Evolutionary conservation across 2,113 vertebrate genomes (phyloP).

Genomic region (Nothocercus nigrocapillus): DNA sequence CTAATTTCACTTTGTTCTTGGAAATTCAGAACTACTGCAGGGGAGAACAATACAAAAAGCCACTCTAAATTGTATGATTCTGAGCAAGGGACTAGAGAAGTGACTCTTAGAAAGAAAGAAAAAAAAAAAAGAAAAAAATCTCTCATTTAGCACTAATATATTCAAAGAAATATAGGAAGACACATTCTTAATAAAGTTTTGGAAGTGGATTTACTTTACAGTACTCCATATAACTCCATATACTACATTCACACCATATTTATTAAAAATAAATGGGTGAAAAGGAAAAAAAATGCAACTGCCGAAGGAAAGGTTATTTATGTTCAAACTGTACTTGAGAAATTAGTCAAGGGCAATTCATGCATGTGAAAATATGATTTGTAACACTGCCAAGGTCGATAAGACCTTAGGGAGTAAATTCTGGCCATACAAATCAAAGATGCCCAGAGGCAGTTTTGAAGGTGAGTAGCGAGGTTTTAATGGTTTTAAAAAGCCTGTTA

Average conservation of each 20-base stretch:
- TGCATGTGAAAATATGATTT: conserved; percentile 62
- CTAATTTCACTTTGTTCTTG: not conserved
- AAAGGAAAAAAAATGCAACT: not conserved
- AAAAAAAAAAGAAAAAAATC: not conserved
- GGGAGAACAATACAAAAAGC: not conserved
- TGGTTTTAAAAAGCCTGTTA: conserved; percentile 4
- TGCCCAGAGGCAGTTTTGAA: not conserved
- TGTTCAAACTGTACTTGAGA: not conserved
- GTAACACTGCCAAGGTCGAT: conserved; percentile 17
- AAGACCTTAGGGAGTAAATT: conserved; percentile 42
- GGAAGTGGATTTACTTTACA: not conserved
- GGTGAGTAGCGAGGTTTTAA: not conserved
- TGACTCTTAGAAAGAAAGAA: not conserved
- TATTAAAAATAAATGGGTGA: conserved; percentile 1
- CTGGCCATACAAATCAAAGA: conserved; percentile 32
- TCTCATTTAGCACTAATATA: not conserved
- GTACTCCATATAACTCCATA: not conserved
- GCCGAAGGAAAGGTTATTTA: conserved; percentile 21
- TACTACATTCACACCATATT: not conserved
- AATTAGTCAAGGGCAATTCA: conserved; percentile 43
- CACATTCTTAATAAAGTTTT: not conserved
- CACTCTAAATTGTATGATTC: not conserved
- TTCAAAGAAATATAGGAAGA: not conserved
- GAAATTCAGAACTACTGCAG: not conserved
- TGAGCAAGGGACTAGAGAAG: not conserved